Conservation (phyloP, 2,888 invertebrate species). For the Oxyteleia sp. region DNA sequence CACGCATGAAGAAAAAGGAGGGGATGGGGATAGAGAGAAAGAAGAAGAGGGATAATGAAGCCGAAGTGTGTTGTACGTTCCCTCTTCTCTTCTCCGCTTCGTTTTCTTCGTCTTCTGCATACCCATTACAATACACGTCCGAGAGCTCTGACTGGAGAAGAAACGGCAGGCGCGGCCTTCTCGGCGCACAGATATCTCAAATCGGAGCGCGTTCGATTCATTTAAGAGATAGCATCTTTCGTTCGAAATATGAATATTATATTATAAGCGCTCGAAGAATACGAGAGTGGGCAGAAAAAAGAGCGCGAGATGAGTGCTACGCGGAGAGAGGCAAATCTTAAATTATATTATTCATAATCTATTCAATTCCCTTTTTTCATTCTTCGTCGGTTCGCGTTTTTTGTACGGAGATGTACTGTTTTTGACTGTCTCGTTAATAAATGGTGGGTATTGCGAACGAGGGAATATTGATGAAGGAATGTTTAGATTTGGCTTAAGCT, state of each 20-base stretch:
- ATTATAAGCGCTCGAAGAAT: conserved; percentile 83
- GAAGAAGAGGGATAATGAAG: conserved; percentile 72
- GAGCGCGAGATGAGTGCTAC: conserved; percentile 68
- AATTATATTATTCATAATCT: conserved; percentile 71
- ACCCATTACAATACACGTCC: conserved; percentile 82
- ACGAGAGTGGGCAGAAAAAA: conserved; percentile 67
- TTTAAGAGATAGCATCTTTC: conserved; percentile 87
- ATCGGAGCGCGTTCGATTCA: conserved; percentile 87
- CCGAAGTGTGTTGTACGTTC: conserved; percentile 64
- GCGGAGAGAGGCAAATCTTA: conserved; percentile 55
- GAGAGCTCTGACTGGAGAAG: conserved; percentile 59
- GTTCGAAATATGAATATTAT: conserved; percentile 87
- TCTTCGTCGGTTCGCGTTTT: conserved; percentile 41
- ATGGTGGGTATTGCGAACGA: no score
- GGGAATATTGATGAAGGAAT: no score
- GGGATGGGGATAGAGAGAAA: conserved; percentile 60
- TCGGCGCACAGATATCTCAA: conserved; percentile 85
- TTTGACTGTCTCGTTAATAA: conserved; percentile 21
- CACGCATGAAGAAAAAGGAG: conserved; percentile 69
- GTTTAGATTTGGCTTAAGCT: no score
- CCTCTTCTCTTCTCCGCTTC: conserved; percentile 48
- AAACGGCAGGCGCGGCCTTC: conserved; percentile 76
- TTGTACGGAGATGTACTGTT: conserved; percentile 26
- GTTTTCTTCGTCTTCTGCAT: conserved; percentile 68
- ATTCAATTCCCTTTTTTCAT: conserved; percentile 72